Percentiles rank a stretch among this genome's conserved stretches.
These are phyloP conservation scores for Muscicapa striata DNA, from an alignment of 2,797 vertebrate genomes.

Conservation along the genomic window DNA sequence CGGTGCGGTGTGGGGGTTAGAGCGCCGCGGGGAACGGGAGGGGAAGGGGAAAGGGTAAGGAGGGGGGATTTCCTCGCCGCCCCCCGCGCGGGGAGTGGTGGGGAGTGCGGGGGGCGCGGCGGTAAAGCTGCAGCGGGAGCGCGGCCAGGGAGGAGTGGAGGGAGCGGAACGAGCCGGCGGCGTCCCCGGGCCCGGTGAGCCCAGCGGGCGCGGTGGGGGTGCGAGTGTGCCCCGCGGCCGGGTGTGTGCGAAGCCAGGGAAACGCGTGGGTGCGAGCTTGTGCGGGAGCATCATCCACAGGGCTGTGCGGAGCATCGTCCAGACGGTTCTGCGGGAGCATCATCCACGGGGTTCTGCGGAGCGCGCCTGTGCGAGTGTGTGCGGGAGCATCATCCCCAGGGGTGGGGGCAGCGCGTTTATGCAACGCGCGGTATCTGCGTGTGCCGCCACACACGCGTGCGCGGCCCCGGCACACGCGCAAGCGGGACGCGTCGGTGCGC, in stretches of 20 bases:
- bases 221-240: not conserved
- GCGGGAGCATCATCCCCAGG: not conserved
- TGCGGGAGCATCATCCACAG: not conserved
- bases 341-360: not conserved
- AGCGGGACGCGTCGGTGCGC: not conserved
- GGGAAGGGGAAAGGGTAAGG: not conserved
- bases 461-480: not conserved
- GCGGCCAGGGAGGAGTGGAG: not conserved
- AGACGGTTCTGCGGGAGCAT: not conserved
- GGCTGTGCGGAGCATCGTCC: not conserved
- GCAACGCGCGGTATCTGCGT: not conserved
- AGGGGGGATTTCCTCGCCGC: not conserved
- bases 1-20: not conserved
- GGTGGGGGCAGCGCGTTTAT: not conserved
- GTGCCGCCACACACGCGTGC: not conserved
- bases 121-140: not conserved
- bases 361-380: not conserved
- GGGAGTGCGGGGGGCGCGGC: not conserved
- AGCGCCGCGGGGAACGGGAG: not conserved
- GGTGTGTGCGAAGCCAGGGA: not conserved
- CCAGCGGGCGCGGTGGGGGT: not conserved
- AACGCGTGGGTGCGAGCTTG: not conserved
- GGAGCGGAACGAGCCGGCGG: not conserved
- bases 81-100: not conserved
- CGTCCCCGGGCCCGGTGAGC: not conserved